phyloP scores from a whole-genome alignment of 2,113 vertebrate genomes.

The Nothoprocta perdicaria region DNA sequence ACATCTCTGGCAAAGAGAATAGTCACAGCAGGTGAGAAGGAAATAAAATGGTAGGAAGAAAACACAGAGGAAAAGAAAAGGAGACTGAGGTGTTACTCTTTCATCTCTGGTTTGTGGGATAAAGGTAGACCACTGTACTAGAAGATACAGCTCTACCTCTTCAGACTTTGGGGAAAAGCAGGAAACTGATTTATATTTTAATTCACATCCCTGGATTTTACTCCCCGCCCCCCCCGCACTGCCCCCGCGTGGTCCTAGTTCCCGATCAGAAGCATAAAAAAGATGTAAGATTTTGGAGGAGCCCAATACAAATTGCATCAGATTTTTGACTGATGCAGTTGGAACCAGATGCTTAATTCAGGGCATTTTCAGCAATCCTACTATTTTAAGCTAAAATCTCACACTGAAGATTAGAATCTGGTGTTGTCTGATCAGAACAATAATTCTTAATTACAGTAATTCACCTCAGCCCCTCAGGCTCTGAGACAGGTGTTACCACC shows the following conservation, averaged over 20 bases:
- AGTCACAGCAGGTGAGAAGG: background rate
- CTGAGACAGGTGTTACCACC: background rate
- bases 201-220: background rate
- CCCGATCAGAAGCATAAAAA: background rate
- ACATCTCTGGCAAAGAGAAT: background rate
- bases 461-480: background rate
- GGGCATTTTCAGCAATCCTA: background rate
- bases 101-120: background rate
- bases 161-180: background rate
- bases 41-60: background rate
- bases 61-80: background rate
- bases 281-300: background rate
- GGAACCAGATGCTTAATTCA: background rate
- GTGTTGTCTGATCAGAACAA: background rate
- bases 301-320: accelerated
- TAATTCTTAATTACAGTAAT: background rate
- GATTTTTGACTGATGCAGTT: background rate
- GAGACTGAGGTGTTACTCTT: background rate
- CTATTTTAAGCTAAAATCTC: background rate
- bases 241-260: constrained; percentile 34
- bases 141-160: background rate
- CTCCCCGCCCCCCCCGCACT: background rate
- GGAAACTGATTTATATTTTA: background rate
- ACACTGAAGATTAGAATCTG: background rate
- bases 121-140: background rate